phyloP scores from a whole-genome alignment of 2,888 invertebrate genomes.

The Acrobasis repandana region DNA sequence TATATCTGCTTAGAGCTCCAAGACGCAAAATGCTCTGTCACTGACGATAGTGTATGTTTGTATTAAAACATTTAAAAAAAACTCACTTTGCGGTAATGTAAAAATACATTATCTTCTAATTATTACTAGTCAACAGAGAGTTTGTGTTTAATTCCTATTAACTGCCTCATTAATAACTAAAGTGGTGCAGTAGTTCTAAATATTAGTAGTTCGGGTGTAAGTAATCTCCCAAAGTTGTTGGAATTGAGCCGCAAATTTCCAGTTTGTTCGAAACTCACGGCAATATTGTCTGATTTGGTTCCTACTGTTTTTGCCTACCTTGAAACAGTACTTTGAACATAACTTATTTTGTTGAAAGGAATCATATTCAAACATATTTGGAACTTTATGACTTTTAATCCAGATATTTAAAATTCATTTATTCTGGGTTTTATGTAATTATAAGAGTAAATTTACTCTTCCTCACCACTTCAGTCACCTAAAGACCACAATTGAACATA shows the following conservation, averaged over 20 bases:
- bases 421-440: too few relatives aligned
- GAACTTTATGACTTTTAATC: constrained; percentile 25
- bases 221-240: constrained; percentile 28
- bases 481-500: too few relatives aligned
- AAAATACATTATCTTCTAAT: too few relatives aligned
- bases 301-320: constrained; percentile 43
- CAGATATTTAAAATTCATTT: not conserved
- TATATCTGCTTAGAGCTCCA: too few relatives aligned
- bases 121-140: too few relatives aligned
- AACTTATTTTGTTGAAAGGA: constrained; percentile 47
- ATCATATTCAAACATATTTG: constrained; percentile 47
- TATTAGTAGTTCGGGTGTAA: constrained; percentile 21
- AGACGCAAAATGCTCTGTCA: too few relatives aligned
- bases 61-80: too few relatives aligned
- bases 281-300: constrained; percentile 28
- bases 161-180: constrained; percentile 9
- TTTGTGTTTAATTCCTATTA: not conserved
- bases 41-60: too few relatives aligned
- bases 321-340: constrained; percentile 48
- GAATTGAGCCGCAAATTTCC: constrained; percentile 29
- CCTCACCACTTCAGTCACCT: too few relatives aligned
- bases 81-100: too few relatives aligned
- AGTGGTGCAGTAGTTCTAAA: constrained; percentile 17
- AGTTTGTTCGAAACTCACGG: constrained; percentile 28
- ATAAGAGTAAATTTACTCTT: too few relatives aligned